Conservation (phyloP, 2,888 invertebrate species). For the Aethes cnicana region DNA sequence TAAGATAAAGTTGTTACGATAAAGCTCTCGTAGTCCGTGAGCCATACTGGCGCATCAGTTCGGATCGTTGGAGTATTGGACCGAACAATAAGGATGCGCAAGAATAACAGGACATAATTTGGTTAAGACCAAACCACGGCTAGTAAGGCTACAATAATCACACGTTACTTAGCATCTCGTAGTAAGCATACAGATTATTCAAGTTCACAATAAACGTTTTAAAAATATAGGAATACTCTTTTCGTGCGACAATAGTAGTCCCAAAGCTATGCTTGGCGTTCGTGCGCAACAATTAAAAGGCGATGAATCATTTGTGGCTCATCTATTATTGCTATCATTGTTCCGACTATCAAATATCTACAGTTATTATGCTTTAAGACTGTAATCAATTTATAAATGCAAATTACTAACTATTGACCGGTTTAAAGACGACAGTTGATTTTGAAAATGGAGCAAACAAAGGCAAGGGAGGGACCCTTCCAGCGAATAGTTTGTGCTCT, state of each 20-base stretch:
- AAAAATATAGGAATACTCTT: background rate
- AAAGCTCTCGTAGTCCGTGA: conserved; percentile 69
- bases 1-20: conserved; percentile 75
- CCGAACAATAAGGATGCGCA: conserved; percentile 38
- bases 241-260: conserved; percentile 2
- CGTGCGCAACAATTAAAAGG: background rate
- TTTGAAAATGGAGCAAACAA: conserved; percentile 12
- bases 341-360: conserved; percentile 33
- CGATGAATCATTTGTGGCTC: conserved; percentile 10
- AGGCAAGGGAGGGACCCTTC: conserved; percentile 19
- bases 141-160: conserved; percentile 2
- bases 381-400: conserved; percentile 48
- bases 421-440: conserved; percentile 18
- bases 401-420: conserved; percentile 44
- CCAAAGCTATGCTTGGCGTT: background rate
- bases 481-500: conserved; percentile 45
- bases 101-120: conserved; percentile 48
- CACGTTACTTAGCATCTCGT: background rate
- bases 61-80: too few relatives aligned
- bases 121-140: conserved; percentile 46
- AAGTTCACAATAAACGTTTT: background rate
- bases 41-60: conserved; percentile 52
- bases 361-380: conserved; percentile 53
- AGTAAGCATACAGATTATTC: background rate
- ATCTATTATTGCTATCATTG: conserved; percentile 31